Base-by-base conservation (phyloP, 2,797 vertebrate species). In the Pantherophis vulpinus region DNA sequence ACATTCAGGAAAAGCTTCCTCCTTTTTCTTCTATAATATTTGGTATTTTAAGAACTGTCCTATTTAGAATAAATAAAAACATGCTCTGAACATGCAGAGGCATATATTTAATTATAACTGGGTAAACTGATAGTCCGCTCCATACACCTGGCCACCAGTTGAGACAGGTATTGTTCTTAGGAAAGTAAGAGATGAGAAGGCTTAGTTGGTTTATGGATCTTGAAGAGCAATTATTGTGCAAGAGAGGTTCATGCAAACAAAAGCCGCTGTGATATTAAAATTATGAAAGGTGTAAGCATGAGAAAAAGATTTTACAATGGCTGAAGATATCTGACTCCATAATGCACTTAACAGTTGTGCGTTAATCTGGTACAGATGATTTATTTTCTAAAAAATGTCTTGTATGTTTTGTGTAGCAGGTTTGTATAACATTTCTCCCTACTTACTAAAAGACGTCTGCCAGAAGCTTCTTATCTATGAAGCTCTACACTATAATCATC, bases 41-140 rank as follows among this genome's bases (percentile, higher is more conserved):
- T 83, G 10, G 27, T 61, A 42, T 92, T 92, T 92, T 86, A 86
- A 86, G 74, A 89, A 51, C 88, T 86, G 89, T 37, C 74, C 37
- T n/a, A 42, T 59, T 86, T 86, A 63, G 74, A 92, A 92, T 90
- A 92, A 90, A 92, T 58, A 92, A 58, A 89, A 92, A 86, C n/a
- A 37, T 55, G 70, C 58, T 90, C 88, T 55, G 88, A 89, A 61
- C 92, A 92, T 92, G 88, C 88, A 90, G 88, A 59, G 92, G 70
- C 92, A 92, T 90, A 92, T 86, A 61, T 90, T 61, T 92, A 92
- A 92, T 92, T 90, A 89, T 63, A 92, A 92, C 88, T 86, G 63
- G 11, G 92, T 92, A 92, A 92, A 59, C 70, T 18, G 42, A 90
- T 90, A 86, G 87, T 88, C 91, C 51, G 6, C 51, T 74, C 51